These are phyloP conservation scores for Neotoxoptera formosana DNA, from an alignment of 1,140 invertebrate genomes.

Conservation along the genomic window DNA sequence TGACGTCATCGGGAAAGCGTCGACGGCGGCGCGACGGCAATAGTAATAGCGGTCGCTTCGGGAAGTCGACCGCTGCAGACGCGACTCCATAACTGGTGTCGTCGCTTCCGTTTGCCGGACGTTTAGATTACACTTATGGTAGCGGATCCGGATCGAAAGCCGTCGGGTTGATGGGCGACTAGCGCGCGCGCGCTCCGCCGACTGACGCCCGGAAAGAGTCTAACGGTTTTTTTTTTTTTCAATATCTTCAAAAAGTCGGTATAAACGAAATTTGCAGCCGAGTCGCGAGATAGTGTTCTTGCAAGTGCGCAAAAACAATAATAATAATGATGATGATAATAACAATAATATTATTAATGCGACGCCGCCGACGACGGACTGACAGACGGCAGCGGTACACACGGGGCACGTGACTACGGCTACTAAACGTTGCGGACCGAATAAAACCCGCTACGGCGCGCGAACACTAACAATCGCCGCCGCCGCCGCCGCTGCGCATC, in stretches of 20 bases:
- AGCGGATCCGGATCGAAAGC: not conserved
- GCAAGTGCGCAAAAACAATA: not conserved
- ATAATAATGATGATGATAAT: not conserved
- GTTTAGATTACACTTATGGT: not conserved
- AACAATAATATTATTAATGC: not conserved
- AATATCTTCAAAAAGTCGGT: not conserved
- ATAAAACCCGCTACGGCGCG: slow-evolving; percentile 28
- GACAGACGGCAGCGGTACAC: not conserved
- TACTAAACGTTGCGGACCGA: slow-evolving; percentile 28
- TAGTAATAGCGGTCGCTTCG: not conserved
- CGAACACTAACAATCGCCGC: slow-evolving; percentile 39
- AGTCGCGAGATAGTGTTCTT: not conserved
- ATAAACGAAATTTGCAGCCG: not conserved
- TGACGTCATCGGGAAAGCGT: not conserved
- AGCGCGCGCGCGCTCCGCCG: too few species aligned
- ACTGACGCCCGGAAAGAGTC: not conserved
- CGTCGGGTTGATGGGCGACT: not conserved
- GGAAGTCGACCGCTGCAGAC: not conserved
- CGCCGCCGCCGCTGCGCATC: not conserved
- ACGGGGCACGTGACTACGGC: slow-evolving; percentile 35
- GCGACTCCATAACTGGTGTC: slow-evolving; percentile 1
- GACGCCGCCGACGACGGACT: not conserved
- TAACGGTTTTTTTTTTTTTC: not conserved
- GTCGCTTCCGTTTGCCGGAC: not conserved
- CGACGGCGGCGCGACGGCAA: not conserved